Conservation (phyloP, 2,113 vertebrate genomes). For the Miniopterus natalensis region DNA sequence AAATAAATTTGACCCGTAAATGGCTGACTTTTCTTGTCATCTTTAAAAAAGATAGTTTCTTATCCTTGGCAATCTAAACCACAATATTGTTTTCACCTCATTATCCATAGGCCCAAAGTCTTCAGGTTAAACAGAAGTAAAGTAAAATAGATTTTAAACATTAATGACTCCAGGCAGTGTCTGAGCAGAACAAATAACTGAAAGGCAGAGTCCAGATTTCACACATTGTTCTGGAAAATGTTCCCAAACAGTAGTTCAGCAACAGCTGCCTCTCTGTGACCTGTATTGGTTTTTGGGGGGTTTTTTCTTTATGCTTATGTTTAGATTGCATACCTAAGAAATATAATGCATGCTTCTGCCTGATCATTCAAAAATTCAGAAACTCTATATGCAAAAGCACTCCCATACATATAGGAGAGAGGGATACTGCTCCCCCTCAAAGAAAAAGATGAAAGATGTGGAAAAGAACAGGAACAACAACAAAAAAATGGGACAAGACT, state of each 20-base stretch:
- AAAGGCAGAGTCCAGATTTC: constrained; percentile 63
- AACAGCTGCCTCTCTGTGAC: constrained; percentile 14
- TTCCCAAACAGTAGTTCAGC: neutral
- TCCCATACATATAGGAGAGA: neutral
- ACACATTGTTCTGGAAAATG: constrained; percentile 48
- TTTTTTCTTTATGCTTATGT: neutral
- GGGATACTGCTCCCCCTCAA: neutral
- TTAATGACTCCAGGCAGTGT: constrained; percentile 58
- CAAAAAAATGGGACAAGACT: neutral
- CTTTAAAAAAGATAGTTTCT: neutral
- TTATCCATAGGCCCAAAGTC: constrained; percentile 28
- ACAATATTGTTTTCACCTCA: constrained; percentile 24
- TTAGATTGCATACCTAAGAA: neutral
- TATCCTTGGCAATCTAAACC: constrained; percentile 24
- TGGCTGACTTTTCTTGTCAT: constrained; percentile 34
- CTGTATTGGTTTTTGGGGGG: neutral
- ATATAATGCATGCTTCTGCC: neutral
- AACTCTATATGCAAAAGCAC: neutral
- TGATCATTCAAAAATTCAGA: constrained; percentile 7
- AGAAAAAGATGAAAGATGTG: neutral
- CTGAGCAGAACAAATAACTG: constrained; percentile 70
- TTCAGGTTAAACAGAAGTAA: constrained; percentile 54
- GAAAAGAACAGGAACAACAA: neutral
- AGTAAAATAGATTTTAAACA: constrained; percentile 73
- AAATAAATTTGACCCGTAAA: neutral